Evolutionary conservation across 2,797 vertebrate species (phyloP), one percentile per base, ranked within the genome.

Genomic region (Cirrhinus mrigala): DNA sequence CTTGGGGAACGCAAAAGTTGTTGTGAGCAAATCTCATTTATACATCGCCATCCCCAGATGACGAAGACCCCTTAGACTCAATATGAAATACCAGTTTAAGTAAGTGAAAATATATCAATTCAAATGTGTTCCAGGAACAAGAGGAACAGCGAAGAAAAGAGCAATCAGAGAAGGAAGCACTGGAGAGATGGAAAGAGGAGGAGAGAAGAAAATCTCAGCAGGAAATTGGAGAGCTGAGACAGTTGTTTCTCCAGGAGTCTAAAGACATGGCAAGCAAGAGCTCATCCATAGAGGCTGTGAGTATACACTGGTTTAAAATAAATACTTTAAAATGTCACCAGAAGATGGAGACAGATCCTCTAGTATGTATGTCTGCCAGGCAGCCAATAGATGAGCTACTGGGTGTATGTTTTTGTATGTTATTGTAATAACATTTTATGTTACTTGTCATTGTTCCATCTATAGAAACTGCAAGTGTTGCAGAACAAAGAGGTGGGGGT

Each of bases 171-270:
- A 93, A 87, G 80, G 92, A 84, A 75, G 86, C 88, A 27, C 91
- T 95, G 82, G 94, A 94, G 78, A 92, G 85, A 78, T 95, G 94
- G 94, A 95, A 95, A 73, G 92, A 94, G 58, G 94, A 95, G 70
- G 94, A 96, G 85, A 92, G 80, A 81, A 89, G 0, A 0, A 95
- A 93, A 56, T 90, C 96, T 48, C 91, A 90, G 1, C 79, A 89
- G 79, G 94, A 96, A 88, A 90, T 96, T 84, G 90, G 92, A 27
- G 92, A 91, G 15, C 79, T 96, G 54, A 93, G 91, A 66, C 91
- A 93, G 20, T 79, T 92, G 20, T 91, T 96, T 75, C 85, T 94
- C 3, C 18, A 88, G 58, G 92, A 93, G 14, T 90, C 94, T 75
- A 93, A 92, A 88, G 92, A 92, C 0, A 22, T 94, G 71, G 88